A percentile compares a stretch with the other conserved stretches of the same genome.
These are phyloP conservation scores for Mongoloraphidia duomilia DNA, from an alignment of 2,888 invertebrate species.

Conservation along the genomic window DNA sequence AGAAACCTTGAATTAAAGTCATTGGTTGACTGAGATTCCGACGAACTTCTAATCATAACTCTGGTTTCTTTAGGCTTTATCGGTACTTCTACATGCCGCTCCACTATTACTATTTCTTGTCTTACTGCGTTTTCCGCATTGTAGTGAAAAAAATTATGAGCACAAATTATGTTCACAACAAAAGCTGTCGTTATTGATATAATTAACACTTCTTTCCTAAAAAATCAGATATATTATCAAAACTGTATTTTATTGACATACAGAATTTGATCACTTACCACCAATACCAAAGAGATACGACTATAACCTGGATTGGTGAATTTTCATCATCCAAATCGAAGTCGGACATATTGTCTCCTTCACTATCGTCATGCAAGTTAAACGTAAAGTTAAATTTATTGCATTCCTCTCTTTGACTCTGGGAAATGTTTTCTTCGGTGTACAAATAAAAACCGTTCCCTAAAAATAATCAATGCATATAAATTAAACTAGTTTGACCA, in stretches of 20 bases:
- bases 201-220: slow-evolving; percentile 61
- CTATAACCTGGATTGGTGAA: slow-evolving; percentile 52
- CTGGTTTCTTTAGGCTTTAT: slow-evolving; percentile 8
- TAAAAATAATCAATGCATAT: slow-evolving; percentile 19
- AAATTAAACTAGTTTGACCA: neutral
- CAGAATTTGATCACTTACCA: slow-evolving; percentile 33
- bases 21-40: slow-evolving; percentile 1
- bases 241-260: too few species aligned
- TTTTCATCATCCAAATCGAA: slow-evolving; percentile 33
- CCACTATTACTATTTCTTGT: slow-evolving; percentile 28
- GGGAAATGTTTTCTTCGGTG: slow-evolving; percentile 37
- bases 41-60: neutral
- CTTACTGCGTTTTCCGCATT: neutral
- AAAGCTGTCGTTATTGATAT: slow-evolving; percentile 62
- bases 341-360: neutral
- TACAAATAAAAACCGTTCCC: slow-evolving; percentile 69
- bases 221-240: slow-evolving; percentile 11
- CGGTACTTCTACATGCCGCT: slow-evolving; percentile 24
- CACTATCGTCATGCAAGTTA: neutral
- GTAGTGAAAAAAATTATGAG: slow-evolving; percentile 23
- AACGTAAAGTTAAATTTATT: slow-evolving; percentile 16
- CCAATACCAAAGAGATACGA: slow-evolving; percentile 66
- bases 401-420: slow-evolving; percentile 31
- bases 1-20: slow-evolving; percentile 52
- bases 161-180: slow-evolving; percentile 50